phyloP scores from a whole-genome alignment of 2,797 vertebrate genomes.

The Sebastes taczanowskii region DNA sequence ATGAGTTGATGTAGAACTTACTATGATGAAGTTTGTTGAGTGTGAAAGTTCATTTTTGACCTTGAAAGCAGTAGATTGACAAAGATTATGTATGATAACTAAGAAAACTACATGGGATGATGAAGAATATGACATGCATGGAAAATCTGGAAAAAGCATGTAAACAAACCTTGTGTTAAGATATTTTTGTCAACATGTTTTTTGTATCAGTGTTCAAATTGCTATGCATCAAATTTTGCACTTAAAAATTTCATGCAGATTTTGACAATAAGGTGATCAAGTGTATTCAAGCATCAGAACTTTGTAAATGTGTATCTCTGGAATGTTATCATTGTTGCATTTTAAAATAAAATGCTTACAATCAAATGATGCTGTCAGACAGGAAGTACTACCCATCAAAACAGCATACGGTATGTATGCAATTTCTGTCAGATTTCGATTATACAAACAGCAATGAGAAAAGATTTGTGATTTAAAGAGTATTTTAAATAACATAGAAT shows the following conservation, averaged over 20 bases:
- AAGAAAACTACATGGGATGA: neutral
- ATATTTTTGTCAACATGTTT: neutral
- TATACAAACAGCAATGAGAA: neutral
- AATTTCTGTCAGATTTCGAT: neutral
- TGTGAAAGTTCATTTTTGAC: neutral
- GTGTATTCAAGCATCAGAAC: neutral
- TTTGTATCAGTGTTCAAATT: neutral
- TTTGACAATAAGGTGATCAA: neutral
- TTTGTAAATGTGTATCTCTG: neutral
- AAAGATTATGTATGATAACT: neutral
- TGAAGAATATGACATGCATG: neutral
- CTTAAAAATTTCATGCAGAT: neutral
- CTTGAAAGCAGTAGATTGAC: neutral
- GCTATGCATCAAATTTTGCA: neutral
- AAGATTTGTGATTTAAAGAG: neutral
- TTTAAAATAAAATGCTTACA: constrained; percentile 22
- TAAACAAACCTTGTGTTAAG: neutral
- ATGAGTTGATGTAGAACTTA: constrained; percentile 30
- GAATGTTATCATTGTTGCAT: constrained; percentile 5
- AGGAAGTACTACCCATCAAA: neutral
- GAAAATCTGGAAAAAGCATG: neutral
- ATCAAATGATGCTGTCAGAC: constrained; percentile 11
- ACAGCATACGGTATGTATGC: neutral
- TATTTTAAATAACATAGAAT: neutral
- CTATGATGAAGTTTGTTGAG: neutral